Evolutionary conservation across 2,888 invertebrate species (phyloP).

Genomic region (Cantharis lateralis): DNA sequence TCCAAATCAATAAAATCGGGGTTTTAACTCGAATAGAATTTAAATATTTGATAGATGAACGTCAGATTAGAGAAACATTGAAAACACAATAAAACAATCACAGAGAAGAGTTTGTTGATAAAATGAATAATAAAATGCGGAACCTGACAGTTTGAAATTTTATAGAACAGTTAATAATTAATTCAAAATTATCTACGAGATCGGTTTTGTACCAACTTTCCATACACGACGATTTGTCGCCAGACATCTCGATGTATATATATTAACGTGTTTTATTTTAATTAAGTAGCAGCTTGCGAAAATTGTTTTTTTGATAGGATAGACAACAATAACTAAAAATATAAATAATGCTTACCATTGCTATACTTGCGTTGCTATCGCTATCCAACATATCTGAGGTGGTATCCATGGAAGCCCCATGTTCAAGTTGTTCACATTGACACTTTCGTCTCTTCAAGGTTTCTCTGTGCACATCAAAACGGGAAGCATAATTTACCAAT

Average conservation of each 20-base stretch:
- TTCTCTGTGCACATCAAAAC: conserved; percentile 90
- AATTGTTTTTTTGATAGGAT: too few species aligned
- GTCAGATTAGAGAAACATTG: neutral
- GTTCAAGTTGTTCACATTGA: conserved; percentile 80
- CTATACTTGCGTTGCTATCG: conserved; percentile 87
- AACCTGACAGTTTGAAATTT: neutral
- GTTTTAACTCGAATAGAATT: neutral
- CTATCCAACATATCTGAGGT: conserved; percentile 85
- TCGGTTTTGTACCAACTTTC: neutral
- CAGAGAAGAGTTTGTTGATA: neutral
- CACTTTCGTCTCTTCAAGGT: conserved; percentile 88
- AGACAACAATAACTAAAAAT: neutral
- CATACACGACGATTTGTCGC: neutral
- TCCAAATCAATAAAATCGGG: neutral
- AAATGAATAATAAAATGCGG: neutral
- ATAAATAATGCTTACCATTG: conserved; percentile 73
- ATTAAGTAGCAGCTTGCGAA: too few species aligned
- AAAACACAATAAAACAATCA: neutral
- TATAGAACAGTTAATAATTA: neutral
- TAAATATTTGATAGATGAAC: neutral
- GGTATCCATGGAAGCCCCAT: conserved; percentile 84
- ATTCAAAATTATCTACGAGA: neutral
- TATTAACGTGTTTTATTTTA: too few species aligned
- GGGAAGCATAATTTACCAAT: conserved; percentile 94
- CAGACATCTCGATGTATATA: too few species aligned